Percentiles rank a stretch among this genome's conserved stretches.
phyloP scores from a whole-genome alignment of 2,113 vertebrate species.

The Nannospalax galili region DNA sequence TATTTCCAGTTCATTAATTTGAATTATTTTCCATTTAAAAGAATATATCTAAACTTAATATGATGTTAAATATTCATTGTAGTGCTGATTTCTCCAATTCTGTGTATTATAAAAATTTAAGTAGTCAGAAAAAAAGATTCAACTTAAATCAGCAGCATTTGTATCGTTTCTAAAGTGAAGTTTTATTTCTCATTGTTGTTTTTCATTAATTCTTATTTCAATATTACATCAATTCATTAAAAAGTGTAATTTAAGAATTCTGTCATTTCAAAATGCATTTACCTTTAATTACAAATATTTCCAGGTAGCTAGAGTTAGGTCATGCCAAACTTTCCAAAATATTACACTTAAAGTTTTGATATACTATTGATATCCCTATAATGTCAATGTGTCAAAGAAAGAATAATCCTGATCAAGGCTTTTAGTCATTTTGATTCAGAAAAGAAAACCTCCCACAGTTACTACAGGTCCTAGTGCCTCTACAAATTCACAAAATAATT shows the following conservation, averaged over 20 bases:
- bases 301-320: slow-evolving; percentile 66
- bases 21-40: slow-evolving; percentile 15
- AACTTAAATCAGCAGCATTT: slow-evolving; percentile 14
- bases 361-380: slow-evolving; percentile 1
- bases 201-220: slow-evolving; percentile 43
- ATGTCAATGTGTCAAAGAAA: slow-evolving; percentile 12
- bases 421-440: slow-evolving; percentile 39
- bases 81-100: not conserved
- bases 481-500: not conserved
- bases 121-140: slow-evolving; percentile 7
- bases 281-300: slow-evolving; percentile 60
- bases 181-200: not conserved
- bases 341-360: slow-evolving; percentile 29
- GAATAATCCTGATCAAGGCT: not conserved
- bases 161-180: slow-evolving; percentile 6
- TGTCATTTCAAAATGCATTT: slow-evolving; percentile 52
- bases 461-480: not conserved
- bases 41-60: not conserved
- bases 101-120: not conserved
- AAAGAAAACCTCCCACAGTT: slow-evolving; percentile 49
- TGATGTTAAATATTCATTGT: not conserved
- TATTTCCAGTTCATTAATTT: not conserved
- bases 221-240: not conserved
- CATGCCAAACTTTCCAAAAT: slow-evolving; percentile 72
- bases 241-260: slow-evolving; percentile 47